These are phyloP conservation scores for Herpetotheres cachinnans DNA, from an alignment of 2,113 vertebrate species.

Conservation along the genomic window DNA sequence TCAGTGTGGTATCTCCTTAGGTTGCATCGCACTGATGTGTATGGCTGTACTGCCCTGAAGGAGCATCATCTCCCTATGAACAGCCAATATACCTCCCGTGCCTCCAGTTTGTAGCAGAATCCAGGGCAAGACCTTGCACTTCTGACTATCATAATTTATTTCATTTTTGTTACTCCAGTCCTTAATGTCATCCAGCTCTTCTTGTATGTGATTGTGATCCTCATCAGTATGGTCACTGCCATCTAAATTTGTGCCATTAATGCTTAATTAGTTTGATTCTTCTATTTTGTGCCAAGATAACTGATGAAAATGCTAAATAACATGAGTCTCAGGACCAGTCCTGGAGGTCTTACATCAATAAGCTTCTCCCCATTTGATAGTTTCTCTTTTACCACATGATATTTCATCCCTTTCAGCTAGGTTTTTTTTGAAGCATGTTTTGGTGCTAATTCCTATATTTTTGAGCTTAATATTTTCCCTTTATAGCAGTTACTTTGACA, in stretches of 20 bases:
- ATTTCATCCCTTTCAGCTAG: background rate
- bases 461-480: background rate
- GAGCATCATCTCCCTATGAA: background rate
- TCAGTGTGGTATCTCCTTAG: background rate
- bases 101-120: background rate
- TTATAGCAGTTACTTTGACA: background rate
- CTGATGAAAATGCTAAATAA: conserved; percentile 10
- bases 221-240: background rate
- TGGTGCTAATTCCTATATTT: background rate
- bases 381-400: background rate
- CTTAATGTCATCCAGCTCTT: background rate
- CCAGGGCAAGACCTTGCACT: background rate
- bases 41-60: background rate
- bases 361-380: background rate
- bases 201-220: background rate
- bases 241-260: background rate
- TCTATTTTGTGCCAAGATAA: background rate
- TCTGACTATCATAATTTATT: background rate
- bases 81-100: background rate
- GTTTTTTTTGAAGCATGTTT: background rate
- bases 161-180: background rate
- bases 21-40: background rate
- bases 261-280: conserved; percentile 27
- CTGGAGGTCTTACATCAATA: background rate
- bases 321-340: background rate